Base-by-base conservation (phyloP, 2,888 invertebrate species). In the Amiota mariae region DNA sequence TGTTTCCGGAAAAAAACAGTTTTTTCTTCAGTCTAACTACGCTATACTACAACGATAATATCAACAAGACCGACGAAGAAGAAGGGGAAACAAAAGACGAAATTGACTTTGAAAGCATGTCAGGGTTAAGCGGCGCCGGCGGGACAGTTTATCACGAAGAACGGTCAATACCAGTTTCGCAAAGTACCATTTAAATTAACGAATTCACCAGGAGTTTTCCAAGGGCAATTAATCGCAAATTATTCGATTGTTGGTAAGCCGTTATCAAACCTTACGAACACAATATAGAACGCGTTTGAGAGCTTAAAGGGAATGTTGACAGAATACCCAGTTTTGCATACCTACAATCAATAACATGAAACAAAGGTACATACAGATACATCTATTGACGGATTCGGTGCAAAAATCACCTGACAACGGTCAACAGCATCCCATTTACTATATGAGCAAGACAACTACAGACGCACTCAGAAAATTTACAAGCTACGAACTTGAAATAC, bases 181-280 rank as follows among this genome's bases (percentile, higher is more conserved):
- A 75, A 77, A 63, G 74, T 85, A 63, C 90, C 89, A 0, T 91
- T 90, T 82, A 90, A 90, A 6, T 72, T 90, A 6, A 76, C 77
- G 1, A 87, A 87, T 49, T 85, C 81, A 0, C 85, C 85, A 1
- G 73, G 80, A 1, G 79, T 82, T 0, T 87, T 87, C n/a, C 63
- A 72, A n/a, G n/a, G n/a, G n/a, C n/a, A n/a, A n/a, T n/a, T 85
- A 6, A 84, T 81, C 36, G 71, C 75, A 24, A 36, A 36, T 36
- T 36, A 36, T 36, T 36, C 6, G 36, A 36, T 36, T 36, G n/a
- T n/a, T n/a, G n/a, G n/a, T n/a, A n/a, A n/a, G n/a, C 36, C 36
- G 6, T 36, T 36, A 36, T 36, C 36, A 36, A 6, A 36, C 36
- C 36, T 36, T 0, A 36, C 6, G 36, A 36, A 6, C n/a, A 36